Evolutionary conservation across 2,797 vertebrate genomes (phyloP), one percentile per base, ranked within the genome.

Genomic region (Scleropages formosus): DNA sequence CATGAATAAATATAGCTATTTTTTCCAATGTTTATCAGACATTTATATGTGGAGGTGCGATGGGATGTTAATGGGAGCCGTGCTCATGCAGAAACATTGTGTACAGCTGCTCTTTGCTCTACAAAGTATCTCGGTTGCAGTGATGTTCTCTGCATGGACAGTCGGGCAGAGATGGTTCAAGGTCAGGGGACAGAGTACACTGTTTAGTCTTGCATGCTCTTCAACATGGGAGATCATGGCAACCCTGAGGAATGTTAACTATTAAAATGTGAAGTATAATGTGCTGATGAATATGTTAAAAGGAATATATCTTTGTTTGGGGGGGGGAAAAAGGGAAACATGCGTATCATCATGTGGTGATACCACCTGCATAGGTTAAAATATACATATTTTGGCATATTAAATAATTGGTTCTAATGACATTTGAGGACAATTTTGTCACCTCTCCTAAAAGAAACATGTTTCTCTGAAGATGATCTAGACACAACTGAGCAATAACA

Each of bases 1-100:
- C 80, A 80, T 60, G 84, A 87, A 88, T 87, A 90, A 87, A 84
- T 82, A 80, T 82, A 85, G 71, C 65, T 80, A 81, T 81, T 82
- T 84, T 80, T 78, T 63, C 74, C 76, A 72, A 72, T 59, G 44
- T 70, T 63, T 67, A 39, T 73, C 61, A 78, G 49, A 76, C 77
- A 64, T 76, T 78, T 82, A 68, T 78, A 77, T 74, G 51, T 62
- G 75, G 51, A 58, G 31, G 53, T 71, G 49, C 59, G 47, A 47
- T 46, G 27, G n/a, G 61, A 53, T 31, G 53, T 59, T 47, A 44
- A 31, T 27, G 22, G 71, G 71, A 58, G 71, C 71, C 58, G 31
- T 59, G 69, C 53, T 39, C 49, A 27, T 72, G 60, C 58, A 61
- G 71, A 73, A 73, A 44, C 44, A 31, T 60, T n/a, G 39, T 46